These are phyloP conservation scores for Melanargia galathea DNA, from an alignment of 2,888 invertebrate species.

Conservation along the genomic window DNA sequence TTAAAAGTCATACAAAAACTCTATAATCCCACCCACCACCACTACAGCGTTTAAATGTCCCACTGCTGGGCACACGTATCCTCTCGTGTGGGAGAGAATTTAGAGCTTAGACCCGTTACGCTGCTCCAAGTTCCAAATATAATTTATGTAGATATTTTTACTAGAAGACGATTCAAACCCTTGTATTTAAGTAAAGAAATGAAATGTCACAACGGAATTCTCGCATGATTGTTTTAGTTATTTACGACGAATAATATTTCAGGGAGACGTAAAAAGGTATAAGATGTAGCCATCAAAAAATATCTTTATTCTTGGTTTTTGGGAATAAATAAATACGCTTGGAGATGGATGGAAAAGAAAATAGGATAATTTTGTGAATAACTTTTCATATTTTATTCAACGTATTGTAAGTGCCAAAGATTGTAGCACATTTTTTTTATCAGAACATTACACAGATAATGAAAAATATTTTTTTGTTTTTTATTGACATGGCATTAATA, in stretches of 20 bases:
- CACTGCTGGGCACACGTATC: too few species aligned
- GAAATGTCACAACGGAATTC: constrained; percentile 5
- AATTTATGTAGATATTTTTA: not conserved
- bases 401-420: not conserved
- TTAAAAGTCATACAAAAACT: too few species aligned
- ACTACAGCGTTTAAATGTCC: too few species aligned
- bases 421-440: not conserved
- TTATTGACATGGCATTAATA: too few species aligned
- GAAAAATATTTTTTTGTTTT: not conserved
- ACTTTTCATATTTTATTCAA: constrained; percentile 14
- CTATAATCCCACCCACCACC: too few species aligned
- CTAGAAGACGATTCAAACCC: not conserved
- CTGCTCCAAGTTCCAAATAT: not conserved
- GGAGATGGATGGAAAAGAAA: constrained; percentile 20
- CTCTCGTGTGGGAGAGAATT: too few species aligned
- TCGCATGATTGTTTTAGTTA: constrained; percentile 13
- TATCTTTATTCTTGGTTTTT: constrained; percentile 22
- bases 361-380: constrained; percentile 21
- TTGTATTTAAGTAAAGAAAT: not conserved
- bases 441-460: not conserved
- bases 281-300: constrained; percentile 29
- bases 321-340: constrained; percentile 23
- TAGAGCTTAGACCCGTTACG: too few species aligned
- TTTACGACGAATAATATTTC: constrained; percentile 25
- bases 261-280: constrained; percentile 21